A percentile compares a stretch with the other conserved stretches of the same genome.
phyloP scores from a whole-genome alignment of 2,797 vertebrate species.

The Gymnopithys bicolor region DNA sequence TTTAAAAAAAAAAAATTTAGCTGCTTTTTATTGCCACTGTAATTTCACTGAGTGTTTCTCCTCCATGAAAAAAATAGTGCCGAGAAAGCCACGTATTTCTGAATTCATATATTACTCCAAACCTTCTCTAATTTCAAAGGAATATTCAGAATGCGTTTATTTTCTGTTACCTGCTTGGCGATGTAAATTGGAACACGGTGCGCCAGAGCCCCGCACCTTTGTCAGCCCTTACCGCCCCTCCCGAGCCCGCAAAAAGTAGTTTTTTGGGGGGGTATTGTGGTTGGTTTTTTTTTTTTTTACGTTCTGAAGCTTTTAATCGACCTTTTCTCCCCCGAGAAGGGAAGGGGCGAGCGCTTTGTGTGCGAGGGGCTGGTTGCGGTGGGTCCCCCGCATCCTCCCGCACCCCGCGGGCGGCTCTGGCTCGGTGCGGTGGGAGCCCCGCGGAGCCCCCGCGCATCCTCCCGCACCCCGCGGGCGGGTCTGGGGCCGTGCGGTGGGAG shows the following conservation, averaged over 20 bases:
- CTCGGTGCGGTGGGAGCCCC: no score
- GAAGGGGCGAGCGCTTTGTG: constrained; percentile 54
- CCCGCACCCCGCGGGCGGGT: no score
- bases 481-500: neutral
- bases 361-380: neutral
- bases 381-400: neutral
- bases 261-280: neutral
- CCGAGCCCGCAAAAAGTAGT: neutral
- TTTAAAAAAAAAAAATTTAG: no score
- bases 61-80: neutral
- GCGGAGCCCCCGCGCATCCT: neutral
- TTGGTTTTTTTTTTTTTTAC: neutral
- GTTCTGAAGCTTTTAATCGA: neutral
- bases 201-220: neutral
- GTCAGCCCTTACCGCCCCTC: neutral
- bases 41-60: constrained; percentile 20
- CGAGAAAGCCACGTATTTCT: neutral
- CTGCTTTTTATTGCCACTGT: constrained; percentile 20
- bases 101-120: neutral
- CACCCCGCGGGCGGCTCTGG: neutral
- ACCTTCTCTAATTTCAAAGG: neutral
- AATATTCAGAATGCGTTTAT: neutral
- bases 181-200: neutral
- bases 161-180: neutral
- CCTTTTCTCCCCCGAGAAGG: neutral